phyloP scores from a whole-genome alignment of 2,797 vertebrate species.

The Intellagama lesueurii region DNA sequence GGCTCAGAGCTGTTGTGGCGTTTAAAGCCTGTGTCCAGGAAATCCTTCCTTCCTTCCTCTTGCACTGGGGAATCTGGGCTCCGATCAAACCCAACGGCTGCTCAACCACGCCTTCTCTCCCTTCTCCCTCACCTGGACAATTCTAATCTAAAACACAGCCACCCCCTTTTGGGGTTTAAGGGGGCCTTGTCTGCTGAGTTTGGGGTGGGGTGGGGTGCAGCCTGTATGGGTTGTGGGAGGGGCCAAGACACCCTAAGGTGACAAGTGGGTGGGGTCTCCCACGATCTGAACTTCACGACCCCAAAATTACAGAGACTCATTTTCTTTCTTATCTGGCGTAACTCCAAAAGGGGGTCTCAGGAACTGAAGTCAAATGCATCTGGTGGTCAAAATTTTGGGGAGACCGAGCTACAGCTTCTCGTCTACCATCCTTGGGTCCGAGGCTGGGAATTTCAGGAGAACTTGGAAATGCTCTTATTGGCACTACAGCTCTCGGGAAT shows the following conservation, averaged over 20 bases:
- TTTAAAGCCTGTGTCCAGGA: not conserved
- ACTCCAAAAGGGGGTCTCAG: not conserved
- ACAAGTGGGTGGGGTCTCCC: not conserved
- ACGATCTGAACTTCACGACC: not conserved
- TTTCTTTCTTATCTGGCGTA: not conserved
- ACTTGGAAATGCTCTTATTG: not conserved
- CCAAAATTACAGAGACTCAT: not conserved
- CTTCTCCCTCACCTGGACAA: not conserved
- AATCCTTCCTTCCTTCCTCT: not conserved
- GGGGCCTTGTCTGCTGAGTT: not conserved
- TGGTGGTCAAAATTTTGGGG: not conserved
- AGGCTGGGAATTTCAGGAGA: not conserved
- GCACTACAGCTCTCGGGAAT: not conserved
- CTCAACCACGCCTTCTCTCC: too few species aligned
- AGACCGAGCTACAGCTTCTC: not conserved
- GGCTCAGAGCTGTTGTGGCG: not conserved
- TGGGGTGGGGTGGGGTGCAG: not conserved
- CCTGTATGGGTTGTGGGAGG: too few species aligned
- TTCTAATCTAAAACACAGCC: not conserved
- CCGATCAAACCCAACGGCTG: not conserved
- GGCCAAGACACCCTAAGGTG: too few species aligned
- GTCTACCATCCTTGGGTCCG: rapidly evolving
- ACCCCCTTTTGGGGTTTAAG: not conserved
- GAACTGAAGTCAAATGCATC: not conserved
- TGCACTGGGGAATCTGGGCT: not conserved